Evolutionary conservation across 2,797 vertebrate species (phyloP), one percentile per base, ranked within the genome.

Genomic region (Notamacropus eugenii): DNA sequence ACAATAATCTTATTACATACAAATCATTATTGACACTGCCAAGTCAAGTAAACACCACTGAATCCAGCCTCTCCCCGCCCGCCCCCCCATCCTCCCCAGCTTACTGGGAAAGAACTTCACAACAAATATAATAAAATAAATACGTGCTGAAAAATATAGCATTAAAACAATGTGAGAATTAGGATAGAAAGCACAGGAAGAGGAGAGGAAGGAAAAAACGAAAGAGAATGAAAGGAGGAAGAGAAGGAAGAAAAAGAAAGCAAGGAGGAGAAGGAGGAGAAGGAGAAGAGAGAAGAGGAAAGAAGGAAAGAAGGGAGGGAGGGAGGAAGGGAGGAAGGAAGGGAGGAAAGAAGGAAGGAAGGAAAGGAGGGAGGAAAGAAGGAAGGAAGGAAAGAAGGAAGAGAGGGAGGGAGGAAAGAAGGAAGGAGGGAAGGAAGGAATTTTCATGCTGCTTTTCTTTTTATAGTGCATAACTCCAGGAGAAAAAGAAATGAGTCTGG

Each of bases 21-120:
- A 95, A 97, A 97, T 97, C 92, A 96, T 92, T 94, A 52, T 58
- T 0, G 0, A 74, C 90, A 96, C 10, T 87, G 93, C 93, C 58
- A 94, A 97, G 93, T 95, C 56, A 95, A 67, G 57, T 94, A 95
- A 97, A 97, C 50, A 95, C 87, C 97, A 96, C 92, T 97, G 96
- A 90, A 57, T 97, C 98, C 95, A 93, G 95, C 91, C 97, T 87
- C 95, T 24, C 40, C 2, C 24, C 50, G 0, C 52, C 52, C 52
- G 4, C 52, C 52, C 52, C 52, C 5, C 52, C 52, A 52, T 52
- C 52, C 52, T 52, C 16, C 19, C 40, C 46, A 95, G 54, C 91
- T 93, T 92, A 62, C 0, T 1, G 59, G 58, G 91, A 40, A 87
- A 95, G 13, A 87, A n/a, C 90, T 93, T 92, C 90, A 95, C 67